Evolutionary conservation across 2,113 vertebrate genomes (phyloP).

Genomic region (Rhegmatorhina hoffmannsi): DNA sequence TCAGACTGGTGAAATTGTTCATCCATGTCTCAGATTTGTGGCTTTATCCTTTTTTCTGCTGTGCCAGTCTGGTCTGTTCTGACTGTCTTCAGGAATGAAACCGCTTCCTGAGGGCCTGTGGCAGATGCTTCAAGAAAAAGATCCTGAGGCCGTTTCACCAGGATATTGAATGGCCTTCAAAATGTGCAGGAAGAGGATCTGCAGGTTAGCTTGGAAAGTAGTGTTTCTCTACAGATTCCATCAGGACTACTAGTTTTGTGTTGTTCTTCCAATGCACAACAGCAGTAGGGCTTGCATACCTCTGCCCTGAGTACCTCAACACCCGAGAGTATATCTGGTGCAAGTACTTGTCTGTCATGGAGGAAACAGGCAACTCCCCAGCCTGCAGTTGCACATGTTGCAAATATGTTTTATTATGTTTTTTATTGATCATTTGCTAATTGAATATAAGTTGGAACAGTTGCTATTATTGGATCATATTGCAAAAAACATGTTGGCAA

Average conservation of each 20-base stretch:
- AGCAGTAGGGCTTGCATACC: background rate
- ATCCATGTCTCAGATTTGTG: fast-evolving
- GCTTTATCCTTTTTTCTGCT: background rate
- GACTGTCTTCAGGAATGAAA: background rate
- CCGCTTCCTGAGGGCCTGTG: background rate
- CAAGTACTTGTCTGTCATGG: background rate
- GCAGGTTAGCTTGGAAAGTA: background rate
- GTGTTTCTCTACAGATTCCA: background rate
- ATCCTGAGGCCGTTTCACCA: background rate
- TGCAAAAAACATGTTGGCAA: background rate
- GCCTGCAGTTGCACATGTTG: background rate
- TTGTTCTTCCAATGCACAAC: background rate
- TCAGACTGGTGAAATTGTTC: background rate
- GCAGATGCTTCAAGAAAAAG: background rate
- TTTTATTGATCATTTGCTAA: background rate
- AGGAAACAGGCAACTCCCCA: background rate
- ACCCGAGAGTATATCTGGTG: no score
- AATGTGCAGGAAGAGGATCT: background rate
- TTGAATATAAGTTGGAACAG: background rate
- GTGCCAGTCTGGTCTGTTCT: background rate
- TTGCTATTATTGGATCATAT: background rate
- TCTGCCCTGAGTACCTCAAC: background rate
- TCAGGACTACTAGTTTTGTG: background rate
- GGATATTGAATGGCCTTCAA: background rate
- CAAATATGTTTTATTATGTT: background rate